phyloP scores from a whole-genome alignment of 2,888 invertebrate genomes.

The Tachina fera region DNA sequence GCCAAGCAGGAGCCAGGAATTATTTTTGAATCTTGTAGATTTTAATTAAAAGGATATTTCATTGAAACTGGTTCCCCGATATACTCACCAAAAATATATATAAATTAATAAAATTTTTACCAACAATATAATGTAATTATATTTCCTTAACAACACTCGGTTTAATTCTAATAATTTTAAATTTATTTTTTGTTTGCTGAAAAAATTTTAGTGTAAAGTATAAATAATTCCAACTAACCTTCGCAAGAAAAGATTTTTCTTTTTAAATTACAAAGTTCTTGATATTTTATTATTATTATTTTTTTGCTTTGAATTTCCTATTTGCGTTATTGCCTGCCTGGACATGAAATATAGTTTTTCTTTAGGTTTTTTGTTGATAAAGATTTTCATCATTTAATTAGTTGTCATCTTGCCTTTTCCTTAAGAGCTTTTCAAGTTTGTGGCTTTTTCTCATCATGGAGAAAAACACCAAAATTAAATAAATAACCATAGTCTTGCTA shows the following conservation, averaged over 20 bases:
- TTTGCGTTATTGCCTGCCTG: background rate
- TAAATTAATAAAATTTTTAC: too few relatives aligned
- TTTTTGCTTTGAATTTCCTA: background rate
- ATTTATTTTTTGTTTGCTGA: too few relatives aligned
- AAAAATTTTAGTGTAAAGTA: background rate
- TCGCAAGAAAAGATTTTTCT: background rate
- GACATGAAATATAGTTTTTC: slow-evolving; percentile 8
- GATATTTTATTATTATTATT: background rate
- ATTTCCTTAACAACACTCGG: too few relatives aligned
- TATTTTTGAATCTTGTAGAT: too few relatives aligned
- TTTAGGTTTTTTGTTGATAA: slow-evolving; percentile 16
- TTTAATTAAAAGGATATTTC: too few relatives aligned
- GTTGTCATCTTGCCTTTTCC: slow-evolving; percentile 51
- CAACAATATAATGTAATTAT: too few relatives aligned
- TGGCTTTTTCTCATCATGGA: slow-evolving; percentile 31
- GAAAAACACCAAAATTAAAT: slow-evolving; percentile 34
- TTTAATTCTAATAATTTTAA: too few relatives aligned
- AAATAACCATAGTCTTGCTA: background rate
- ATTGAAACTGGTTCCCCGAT: too few relatives aligned
- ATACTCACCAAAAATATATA: too few relatives aligned
- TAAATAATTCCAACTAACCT: background rate
- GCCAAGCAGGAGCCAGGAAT: too few relatives aligned
- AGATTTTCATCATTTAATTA: slow-evolving; percentile 67
- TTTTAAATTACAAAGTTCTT: background rate
- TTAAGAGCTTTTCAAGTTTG: slow-evolving; percentile 33